Conservation (phyloP, 2,113 vertebrate genomes). For the Cairina moschata region DNA sequence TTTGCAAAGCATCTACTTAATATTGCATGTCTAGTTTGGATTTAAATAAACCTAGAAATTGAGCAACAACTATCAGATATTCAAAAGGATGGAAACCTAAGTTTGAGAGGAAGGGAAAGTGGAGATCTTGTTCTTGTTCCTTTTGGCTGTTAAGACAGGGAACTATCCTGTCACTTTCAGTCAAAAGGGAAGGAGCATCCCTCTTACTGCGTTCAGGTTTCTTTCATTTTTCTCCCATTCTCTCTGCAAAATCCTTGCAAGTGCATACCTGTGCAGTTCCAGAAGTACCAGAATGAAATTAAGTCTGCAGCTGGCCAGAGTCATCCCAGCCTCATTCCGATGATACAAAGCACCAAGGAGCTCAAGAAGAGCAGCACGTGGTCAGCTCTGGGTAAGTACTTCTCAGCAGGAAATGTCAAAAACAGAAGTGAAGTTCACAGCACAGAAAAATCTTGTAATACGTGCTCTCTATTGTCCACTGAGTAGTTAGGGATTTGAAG, state of each 20-base stretch:
- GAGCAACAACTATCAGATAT: neutral
- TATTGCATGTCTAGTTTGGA: neutral
- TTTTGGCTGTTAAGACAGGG: neutral
- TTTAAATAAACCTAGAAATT: neutral
- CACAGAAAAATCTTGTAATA: neutral
- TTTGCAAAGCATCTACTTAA: neutral
- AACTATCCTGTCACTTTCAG: neutral
- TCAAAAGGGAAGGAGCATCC: neutral
- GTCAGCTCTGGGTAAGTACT: neutral
- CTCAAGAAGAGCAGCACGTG: neutral
- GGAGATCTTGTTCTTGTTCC: neutral
- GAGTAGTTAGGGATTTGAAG: neutral
- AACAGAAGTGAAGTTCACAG: slow-evolving; percentile 20
- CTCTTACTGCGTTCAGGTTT: neutral
- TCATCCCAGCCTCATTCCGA: neutral
- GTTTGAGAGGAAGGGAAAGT: neutral
- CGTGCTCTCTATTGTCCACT: neutral
- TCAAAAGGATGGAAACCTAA: neutral
- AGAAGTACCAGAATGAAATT: neutral
- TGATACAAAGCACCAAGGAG: neutral
- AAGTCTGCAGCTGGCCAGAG: neutral
- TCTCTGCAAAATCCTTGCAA: neutral
- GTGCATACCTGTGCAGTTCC: neutral
- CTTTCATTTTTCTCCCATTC: neutral
- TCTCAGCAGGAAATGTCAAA: neutral